Conservation (phyloP, 2,888 invertebrate species). For the Eristalis arbustorum region DNA sequence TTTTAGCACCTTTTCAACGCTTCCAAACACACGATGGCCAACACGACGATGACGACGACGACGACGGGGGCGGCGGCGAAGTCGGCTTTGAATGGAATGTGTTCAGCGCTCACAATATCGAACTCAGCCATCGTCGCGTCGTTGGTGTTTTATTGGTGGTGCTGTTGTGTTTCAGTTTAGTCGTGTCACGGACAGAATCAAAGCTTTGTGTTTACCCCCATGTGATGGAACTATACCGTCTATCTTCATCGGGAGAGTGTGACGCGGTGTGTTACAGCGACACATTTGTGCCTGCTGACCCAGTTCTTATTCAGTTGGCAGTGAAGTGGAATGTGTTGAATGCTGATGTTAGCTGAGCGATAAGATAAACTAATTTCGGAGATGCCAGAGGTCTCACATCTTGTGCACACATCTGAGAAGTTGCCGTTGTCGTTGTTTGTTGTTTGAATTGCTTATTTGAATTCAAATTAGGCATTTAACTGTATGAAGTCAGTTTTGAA, state of each 20-base stretch:
- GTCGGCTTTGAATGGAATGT: conserved; percentile 19
- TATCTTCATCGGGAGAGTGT: background rate
- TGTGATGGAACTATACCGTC: background rate
- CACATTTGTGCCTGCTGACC: conserved; percentile 15
- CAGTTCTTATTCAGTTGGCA: conserved; percentile 32
- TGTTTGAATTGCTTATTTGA: conserved; percentile 24
- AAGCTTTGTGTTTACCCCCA: conserved; percentile 21
- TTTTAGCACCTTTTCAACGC: conserved; percentile 32
- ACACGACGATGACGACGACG: background rate
- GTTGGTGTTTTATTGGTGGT: conserved; percentile 39
- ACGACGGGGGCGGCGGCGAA: background rate
- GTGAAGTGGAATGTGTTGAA: conserved; percentile 44
- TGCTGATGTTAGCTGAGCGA: conserved; percentile 50
- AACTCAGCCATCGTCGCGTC: conserved; percentile 29
- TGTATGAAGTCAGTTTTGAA: background rate
- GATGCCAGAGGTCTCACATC: conserved; percentile 7
- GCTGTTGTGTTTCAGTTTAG: no score
- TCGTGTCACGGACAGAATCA: no score
- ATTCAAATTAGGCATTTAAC: conserved; percentile 23
- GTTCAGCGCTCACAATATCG: conserved; percentile 27
- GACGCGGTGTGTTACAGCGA: background rate
- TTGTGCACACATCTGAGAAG: no score
- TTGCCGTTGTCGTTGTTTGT: background rate
- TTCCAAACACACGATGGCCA: conserved; percentile 18
- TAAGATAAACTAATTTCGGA: conserved; percentile 55